Conservation (phyloP, 2,888 invertebrate species). For the Panzeria rudis region DNA sequence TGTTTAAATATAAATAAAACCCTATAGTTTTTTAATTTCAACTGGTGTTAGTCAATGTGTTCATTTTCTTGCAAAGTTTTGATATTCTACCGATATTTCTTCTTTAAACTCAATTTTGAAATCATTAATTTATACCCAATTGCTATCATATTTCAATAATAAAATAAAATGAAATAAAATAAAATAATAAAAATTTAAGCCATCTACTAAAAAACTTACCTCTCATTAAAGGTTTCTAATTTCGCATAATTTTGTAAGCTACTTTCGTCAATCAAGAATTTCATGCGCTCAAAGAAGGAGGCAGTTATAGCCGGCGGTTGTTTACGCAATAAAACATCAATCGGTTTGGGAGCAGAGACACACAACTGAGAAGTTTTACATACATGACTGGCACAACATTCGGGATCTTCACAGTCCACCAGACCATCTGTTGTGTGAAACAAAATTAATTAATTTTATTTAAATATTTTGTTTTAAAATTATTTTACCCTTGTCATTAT, state of each 20-base stretch:
- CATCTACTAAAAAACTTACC: conserved; percentile 87
- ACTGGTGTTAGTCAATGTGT: too few relatives aligned
- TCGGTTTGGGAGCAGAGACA: conserved; percentile 97
- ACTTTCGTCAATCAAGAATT: conserved; percentile 98
- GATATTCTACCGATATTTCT: conserved; percentile 59
- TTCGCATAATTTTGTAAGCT: conserved; percentile 99
- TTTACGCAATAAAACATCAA: conserved; percentile 96
- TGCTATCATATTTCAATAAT: conserved; percentile 22
- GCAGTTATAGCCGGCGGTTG: conserved; percentile 98
- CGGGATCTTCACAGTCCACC: conserved; percentile 98
- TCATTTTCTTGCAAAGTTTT: conserved; percentile 58
- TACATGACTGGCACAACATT: conserved; percentile 94
- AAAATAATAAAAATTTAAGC: conserved; percentile 54
- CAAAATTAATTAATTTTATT: not conserved
- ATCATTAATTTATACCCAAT: conserved; percentile 55
- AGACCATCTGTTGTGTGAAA: conserved; percentile 91
- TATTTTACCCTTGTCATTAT: conserved; percentile 96
- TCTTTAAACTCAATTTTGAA: conserved; percentile 62
- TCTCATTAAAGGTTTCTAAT: conserved; percentile 97
- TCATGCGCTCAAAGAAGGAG: conserved; percentile 99
- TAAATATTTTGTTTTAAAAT: conserved; percentile 1
- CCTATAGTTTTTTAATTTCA: too few relatives aligned
- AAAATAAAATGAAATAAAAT: too few relatives aligned
- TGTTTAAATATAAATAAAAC: too few relatives aligned
- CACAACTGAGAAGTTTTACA: conserved; percentile 95